A percentile compares a stretch with the other conserved stretches of the same genome.
These are phyloP conservation scores for Trematomus loennbergii DNA, from an alignment of 2,113 vertebrate genomes.

Conservation along the genomic window DNA sequence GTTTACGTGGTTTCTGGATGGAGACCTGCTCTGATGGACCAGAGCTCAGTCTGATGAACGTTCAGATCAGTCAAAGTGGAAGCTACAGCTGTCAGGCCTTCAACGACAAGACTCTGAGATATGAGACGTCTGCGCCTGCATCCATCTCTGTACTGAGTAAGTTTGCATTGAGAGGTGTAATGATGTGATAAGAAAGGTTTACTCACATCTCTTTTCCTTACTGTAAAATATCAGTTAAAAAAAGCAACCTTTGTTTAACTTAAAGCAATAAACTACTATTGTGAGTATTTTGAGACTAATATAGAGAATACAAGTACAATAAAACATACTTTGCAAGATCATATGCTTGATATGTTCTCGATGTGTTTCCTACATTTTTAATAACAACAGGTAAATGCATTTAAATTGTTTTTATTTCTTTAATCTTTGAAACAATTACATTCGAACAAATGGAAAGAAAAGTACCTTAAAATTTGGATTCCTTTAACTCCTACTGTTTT, in stretches of 20 bases:
- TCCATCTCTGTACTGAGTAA: conserved; percentile 56
- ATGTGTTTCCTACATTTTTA: background rate
- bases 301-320: no score
- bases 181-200: background rate
- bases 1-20: conserved; percentile 60
- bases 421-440: background rate
- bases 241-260: background rate
- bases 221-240: background rate
- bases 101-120: conserved; percentile 52
- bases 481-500: no score
- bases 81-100: conserved; percentile 64
- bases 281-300: no score
- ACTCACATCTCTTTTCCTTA: background rate
- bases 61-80: conserved; percentile 61
- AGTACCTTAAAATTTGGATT: background rate
- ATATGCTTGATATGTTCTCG: background rate
- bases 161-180: background rate
- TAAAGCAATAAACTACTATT: background rate
- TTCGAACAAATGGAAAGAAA: background rate
- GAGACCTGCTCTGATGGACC: conserved; percentile 27
- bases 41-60: conserved; percentile 55
- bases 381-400: no score
- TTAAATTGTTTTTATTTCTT: no score
- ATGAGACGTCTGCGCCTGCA: conserved; percentile 28
- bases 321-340: no score